phyloP scores from a whole-genome alignment of 1,140 invertebrate genomes.

The Listronotus oregonensis region DNA sequence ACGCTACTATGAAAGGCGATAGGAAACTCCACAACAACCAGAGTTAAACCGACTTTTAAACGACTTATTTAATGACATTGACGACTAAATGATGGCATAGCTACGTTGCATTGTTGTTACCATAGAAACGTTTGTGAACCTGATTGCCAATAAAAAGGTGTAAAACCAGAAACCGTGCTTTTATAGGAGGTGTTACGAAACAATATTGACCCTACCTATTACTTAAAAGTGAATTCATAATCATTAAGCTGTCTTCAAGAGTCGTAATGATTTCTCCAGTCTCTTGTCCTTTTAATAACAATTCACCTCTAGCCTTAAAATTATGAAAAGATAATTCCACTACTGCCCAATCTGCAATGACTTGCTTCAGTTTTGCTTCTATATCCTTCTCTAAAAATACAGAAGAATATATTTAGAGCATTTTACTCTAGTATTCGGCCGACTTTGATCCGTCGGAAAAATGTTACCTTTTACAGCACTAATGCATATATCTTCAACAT shows the following conservation, averaged over 20 bases:
- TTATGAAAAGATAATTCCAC: conserved; percentile 76
- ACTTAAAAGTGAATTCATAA: conserved; percentile 81
- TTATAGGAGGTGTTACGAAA: too few species aligned
- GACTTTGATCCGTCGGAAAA: neutral
- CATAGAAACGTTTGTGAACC: too few species aligned
- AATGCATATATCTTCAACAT: conserved; percentile 92
- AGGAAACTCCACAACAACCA: too few species aligned
- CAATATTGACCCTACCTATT: conserved; percentile 67
- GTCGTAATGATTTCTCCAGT: conserved; percentile 78
- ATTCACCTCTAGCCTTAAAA: conserved; percentile 86
- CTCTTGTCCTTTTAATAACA: conserved; percentile 78
- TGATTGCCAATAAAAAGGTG: too few species aligned
- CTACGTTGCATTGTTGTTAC: too few species aligned
- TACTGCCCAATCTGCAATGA: conserved; percentile 79
- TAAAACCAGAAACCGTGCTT: too few species aligned
- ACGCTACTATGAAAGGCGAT: too few species aligned
- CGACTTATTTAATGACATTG: too few species aligned
- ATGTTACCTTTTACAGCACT: conserved; percentile 72
- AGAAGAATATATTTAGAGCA: neutral
- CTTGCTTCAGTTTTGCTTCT: conserved; percentile 84
- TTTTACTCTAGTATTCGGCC: neutral
- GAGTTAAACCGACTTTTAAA: too few species aligned
- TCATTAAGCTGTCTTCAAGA: conserved; percentile 87
- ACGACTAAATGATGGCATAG: too few species aligned
- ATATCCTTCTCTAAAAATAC: conserved; percentile 80